Evolutionary conservation across 2,888 invertebrate genomes (phyloP).

Genomic region (Kryphioiulus occultus): DNA sequence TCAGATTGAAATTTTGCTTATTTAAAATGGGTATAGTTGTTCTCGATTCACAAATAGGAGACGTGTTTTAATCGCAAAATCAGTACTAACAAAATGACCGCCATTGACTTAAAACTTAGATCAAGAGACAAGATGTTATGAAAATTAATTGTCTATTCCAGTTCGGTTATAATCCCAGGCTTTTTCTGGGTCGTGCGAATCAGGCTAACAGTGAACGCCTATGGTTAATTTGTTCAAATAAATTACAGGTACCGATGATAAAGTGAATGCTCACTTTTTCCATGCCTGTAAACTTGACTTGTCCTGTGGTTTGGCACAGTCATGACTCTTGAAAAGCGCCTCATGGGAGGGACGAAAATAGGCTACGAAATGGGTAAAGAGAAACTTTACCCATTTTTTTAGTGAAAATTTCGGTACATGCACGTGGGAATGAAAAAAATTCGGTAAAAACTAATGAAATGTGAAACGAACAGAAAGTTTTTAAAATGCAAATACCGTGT

Average conservation of each 20-base stretch:
- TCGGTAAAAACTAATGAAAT: background rate
- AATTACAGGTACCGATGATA: constrained; percentile 23
- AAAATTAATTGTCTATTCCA: background rate
- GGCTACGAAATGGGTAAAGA: background rate
- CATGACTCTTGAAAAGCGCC: background rate
- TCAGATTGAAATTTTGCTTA: background rate
- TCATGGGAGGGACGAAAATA: background rate
- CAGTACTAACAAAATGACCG: background rate
- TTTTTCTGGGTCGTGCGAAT: background rate
- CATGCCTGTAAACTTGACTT: background rate
- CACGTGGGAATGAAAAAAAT: background rate
- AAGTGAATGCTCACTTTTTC: background rate
- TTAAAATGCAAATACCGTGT: no score
- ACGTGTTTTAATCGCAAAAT: background rate
- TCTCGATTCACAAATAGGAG: no score
- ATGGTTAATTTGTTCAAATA: constrained; percentile 12
- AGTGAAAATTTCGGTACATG: no score
- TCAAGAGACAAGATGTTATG: no score
- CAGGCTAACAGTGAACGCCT: constrained; percentile 21
- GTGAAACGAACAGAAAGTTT: background rate
- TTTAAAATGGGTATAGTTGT: background rate
- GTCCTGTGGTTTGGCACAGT: constrained; percentile 14
- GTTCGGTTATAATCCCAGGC: background rate
- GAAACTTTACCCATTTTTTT: background rate
- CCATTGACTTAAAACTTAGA: background rate